Conservation (phyloP, 2,888 invertebrate genomes). For the Leptothorax acervorum region DNA sequence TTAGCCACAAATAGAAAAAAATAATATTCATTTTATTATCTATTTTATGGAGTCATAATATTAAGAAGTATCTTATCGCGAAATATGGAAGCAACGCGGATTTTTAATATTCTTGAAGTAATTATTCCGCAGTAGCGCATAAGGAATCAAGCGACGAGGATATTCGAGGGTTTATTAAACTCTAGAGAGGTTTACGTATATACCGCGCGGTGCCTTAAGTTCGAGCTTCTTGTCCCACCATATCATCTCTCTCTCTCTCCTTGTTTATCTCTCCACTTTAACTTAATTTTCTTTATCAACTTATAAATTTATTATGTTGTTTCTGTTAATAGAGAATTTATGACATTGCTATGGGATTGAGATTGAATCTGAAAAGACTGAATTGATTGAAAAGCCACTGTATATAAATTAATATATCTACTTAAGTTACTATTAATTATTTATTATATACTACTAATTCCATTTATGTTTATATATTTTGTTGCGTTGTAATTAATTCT, state of each 20-base stretch:
- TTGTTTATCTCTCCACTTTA: not conserved
- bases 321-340: constrained; percentile 36
- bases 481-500: not conserved
- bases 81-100: constrained; percentile 34
- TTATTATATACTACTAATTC: not conserved
- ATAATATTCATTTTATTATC: not conserved
- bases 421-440: not conserved
- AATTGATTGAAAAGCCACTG: not conserved
- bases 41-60: not conserved
- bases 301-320: constrained; percentile 15
- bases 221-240: constrained; percentile 47
- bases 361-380: not conserved
- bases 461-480: not conserved
- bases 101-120: constrained; percentile 73
- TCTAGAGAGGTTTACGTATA: constrained; percentile 51
- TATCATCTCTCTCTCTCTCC: not conserved
- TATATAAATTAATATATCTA: not conserved
- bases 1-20: not conserved
- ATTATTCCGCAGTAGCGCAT: constrained; percentile 69
- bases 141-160: constrained; percentile 62
- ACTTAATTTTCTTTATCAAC: constrained; percentile 20
- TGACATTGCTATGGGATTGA: not conserved
- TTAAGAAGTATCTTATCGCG: not conserved
- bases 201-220: constrained; percentile 53
- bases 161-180: constrained; percentile 74